Evolutionary conservation across 2,888 invertebrate genomes (phyloP).

Genomic region (Stramonita haemastoma): DNA sequence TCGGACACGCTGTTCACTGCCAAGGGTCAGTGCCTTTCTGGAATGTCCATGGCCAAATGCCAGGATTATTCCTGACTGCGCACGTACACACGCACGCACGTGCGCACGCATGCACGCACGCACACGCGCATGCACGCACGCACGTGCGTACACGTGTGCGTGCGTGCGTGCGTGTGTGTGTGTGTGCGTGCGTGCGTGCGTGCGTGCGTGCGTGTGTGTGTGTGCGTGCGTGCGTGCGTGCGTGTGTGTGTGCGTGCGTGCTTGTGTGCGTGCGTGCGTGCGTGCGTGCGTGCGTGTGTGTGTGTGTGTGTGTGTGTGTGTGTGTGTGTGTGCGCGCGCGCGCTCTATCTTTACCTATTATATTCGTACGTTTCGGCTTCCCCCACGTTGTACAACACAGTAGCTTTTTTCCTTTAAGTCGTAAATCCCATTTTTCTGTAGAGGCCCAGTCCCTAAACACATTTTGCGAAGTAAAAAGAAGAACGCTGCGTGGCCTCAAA

Average conservation of each 20-base stretch:
- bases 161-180: background rate
- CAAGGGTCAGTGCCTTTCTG: background rate
- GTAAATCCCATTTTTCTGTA: too few relatives aligned
- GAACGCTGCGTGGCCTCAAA: too few relatives aligned
- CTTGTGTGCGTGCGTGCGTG: background rate
- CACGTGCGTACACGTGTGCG: background rate
- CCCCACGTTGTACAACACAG: too few relatives aligned
- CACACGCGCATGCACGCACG: background rate
- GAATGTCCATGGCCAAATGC: background rate
- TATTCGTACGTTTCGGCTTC: too few relatives aligned
- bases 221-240: conserved; percentile 23
- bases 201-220: conserved; percentile 25
- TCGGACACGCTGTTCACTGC: background rate
- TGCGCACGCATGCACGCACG: background rate
- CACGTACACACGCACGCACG: background rate
- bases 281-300: background rate
- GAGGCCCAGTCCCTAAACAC: too few relatives aligned
- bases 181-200: conserved; percentile 3
- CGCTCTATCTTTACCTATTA: too few relatives aligned
- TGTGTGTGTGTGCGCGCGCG: background rate
- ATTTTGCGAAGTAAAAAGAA: too few relatives aligned
- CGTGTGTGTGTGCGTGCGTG: background rate
- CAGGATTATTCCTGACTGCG: background rate
- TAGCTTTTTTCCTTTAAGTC: too few relatives aligned
- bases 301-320: conserved; percentile 10